Percentiles rank a stretch among this genome's conserved stretches.
These are phyloP conservation scores for Jordanella pulchra DNA, from an alignment of 2,797 vertebrate genomes.

Conservation along the genomic window DNA sequence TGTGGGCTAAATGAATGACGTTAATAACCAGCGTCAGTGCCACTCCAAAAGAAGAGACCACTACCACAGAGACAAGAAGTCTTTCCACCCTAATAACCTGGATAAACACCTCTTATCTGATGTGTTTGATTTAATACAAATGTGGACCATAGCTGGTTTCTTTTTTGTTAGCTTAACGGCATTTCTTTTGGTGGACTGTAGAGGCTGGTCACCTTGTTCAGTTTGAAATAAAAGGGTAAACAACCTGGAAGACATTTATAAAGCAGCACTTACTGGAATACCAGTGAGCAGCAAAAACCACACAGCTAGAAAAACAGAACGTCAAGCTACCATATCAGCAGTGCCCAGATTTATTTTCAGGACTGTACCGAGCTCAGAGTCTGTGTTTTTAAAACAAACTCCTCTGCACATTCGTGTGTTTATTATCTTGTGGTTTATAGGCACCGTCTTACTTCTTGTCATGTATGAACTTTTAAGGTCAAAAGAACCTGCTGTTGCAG, in stretches of 20 bases:
- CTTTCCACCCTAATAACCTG: constrained; percentile 28
- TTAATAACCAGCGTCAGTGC: constrained; percentile 61
- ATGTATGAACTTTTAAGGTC: constrained; percentile 32
- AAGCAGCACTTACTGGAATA: constrained; percentile 21
- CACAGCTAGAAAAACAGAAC: constrained; percentile 30
- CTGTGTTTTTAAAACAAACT: constrained; percentile 20
- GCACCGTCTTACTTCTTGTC: constrained; percentile 10
- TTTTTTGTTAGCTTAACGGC: constrained; percentile 38
- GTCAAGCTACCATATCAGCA: constrained; percentile 18
- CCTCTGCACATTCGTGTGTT: constrained; percentile 12
- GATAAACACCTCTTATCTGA: constrained; percentile 7
- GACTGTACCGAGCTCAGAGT: background rate
- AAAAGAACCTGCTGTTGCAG: background rate
- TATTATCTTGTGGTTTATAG: constrained; percentile 18
- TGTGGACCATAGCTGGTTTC: constrained; percentile 19
- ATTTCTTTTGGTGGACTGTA: constrained; percentile 47
- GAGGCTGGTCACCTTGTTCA: constrained; percentile 48
- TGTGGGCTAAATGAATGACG: constrained; percentile 50
- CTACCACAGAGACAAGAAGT: constrained; percentile 16
- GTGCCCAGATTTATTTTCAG: constrained; percentile 10
- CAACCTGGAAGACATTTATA: constrained; percentile 49
- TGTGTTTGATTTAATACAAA: constrained; percentile 3
- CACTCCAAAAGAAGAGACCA: constrained; percentile 46
- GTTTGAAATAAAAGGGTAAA: constrained; percentile 59
- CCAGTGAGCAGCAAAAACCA: constrained; percentile 28